phyloP scores from a whole-genome alignment of 2,797 vertebrate genomes.

The Hipposideros larvatus region DNA sequence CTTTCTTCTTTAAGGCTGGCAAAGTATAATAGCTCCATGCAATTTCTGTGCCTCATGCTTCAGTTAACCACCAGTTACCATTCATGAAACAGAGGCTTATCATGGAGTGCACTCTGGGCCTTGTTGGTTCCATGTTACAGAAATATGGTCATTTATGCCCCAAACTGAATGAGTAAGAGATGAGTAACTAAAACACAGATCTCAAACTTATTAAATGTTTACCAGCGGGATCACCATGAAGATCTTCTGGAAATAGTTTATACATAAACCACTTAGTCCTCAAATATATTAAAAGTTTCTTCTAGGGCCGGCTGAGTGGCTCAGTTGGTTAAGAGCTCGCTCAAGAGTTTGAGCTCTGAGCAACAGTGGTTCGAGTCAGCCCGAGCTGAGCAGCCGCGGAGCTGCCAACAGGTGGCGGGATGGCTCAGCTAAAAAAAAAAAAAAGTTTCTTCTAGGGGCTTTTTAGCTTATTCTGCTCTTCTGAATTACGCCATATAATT shows the following conservation, averaged over 20 bases:
- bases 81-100: background rate
- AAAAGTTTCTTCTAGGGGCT: background rate
- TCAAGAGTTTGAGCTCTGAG: too few relatives aligned
- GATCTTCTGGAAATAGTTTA: conserved; percentile 40
- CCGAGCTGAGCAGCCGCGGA: too few relatives aligned
- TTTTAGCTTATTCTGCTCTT: conserved; percentile 18
- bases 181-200: background rate
- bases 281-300: background rate
- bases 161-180: background rate
- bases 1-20: conserved; percentile 13
- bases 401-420: too few relatives aligned
- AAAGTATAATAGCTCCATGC: background rate
- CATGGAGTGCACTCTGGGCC: background rate
- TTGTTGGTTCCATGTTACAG: background rate
- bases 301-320: too few relatives aligned
- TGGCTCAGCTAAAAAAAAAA: too few relatives aligned
- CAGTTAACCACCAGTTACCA: background rate
- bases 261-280: conserved; percentile 11
- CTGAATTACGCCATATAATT: background rate
- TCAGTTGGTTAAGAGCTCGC: too few relatives aligned
- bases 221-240: conserved; percentile 10
- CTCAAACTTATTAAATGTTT: background rate
- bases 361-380: too few relatives aligned
- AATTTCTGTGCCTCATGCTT: conserved; percentile 5
- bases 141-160: background rate